These are phyloP conservation scores for Drosophila pullipes DNA, from an alignment of 2,888 invertebrate genomes.

Conservation along the genomic window DNA sequence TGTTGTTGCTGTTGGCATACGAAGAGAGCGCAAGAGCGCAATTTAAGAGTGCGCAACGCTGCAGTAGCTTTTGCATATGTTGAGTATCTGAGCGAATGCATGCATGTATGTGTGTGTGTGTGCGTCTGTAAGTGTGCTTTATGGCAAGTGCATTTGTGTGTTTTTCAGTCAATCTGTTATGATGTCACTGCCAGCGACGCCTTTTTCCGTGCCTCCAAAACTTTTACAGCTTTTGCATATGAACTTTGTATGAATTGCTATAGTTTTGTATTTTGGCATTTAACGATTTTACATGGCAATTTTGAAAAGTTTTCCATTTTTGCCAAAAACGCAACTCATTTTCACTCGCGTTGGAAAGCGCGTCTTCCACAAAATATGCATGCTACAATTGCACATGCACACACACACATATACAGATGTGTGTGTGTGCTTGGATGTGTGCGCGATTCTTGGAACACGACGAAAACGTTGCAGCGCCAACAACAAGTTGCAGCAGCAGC, in stretches of 20 bases:
- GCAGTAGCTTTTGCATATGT: slow-evolving; percentile 51
- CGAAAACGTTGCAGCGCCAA: slow-evolving; percentile 57
- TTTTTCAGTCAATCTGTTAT: slow-evolving; percentile 63
- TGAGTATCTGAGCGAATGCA: slow-evolving; percentile 8
- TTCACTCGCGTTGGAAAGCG: slow-evolving; percentile 74
- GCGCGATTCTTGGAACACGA: slow-evolving; percentile 71
- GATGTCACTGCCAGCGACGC: slow-evolving; percentile 63
- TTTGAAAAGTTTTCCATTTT: slow-evolving; percentile 51
- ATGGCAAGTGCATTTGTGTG: slow-evolving; percentile 70
- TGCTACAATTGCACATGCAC: slow-evolving; percentile 17
- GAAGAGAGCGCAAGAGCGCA: slow-evolving; percentile 35
- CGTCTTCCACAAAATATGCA: slow-evolving; percentile 44
- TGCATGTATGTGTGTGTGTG: slow-evolving; percentile 17
- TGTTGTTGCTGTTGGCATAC: slow-evolving; percentile 12
- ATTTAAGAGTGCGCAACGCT: slow-evolving; percentile 42
- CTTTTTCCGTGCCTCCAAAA: slow-evolving; percentile 14
- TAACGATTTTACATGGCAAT: not conserved
- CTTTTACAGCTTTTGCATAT: slow-evolving; percentile 14
- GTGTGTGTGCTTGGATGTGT: slow-evolving; percentile 15
- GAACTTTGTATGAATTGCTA: slow-evolving; percentile 9
- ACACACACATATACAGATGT: slow-evolving; percentile 7
- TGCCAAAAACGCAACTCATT: slow-evolving; percentile 62
- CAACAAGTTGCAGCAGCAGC: slow-evolving; percentile 38
- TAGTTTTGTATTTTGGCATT: not conserved
- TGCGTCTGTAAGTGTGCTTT: slow-evolving; percentile 27